These are phyloP conservation scores for Onychorhynchus coronatus DNA, from an alignment of 2,113 vertebrate species.

Conservation along the genomic window DNA sequence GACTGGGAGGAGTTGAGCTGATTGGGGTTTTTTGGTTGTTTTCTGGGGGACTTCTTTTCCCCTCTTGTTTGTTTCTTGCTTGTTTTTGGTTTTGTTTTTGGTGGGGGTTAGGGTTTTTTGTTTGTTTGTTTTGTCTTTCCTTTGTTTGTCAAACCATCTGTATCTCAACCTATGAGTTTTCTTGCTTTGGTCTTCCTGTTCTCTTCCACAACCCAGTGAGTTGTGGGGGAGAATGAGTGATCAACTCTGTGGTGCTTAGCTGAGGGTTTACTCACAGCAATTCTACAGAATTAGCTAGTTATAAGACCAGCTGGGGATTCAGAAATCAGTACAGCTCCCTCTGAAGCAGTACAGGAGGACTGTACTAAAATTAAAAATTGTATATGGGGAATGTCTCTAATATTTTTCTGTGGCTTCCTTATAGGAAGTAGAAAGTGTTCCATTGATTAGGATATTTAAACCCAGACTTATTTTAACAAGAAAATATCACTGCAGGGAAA, in stretches of 20 bases:
- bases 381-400: not conserved
- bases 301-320: not conserved
- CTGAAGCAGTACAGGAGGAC: not conserved
- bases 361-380: not conserved
- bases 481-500: not conserved
- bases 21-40: not conserved
- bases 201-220: fast-evolving
- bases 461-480: not conserved
- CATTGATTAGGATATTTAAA: not conserved
- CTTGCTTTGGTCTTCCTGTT: not conserved
- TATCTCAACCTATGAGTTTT: not conserved
- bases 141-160: not conserved
- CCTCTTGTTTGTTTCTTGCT: not conserved
- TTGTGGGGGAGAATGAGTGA: not conserved
- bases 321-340: not conserved
- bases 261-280: not conserved
- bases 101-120: not conserved
- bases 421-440: not conserved
- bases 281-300: not conserved
- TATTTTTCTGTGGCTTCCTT: not conserved
- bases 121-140: not conserved
- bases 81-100: not conserved
- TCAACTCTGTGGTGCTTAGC: not conserved
- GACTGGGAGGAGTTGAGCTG: not conserved
- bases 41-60: no score